Percentiles rank a stretch among this genome's conserved stretches.
Evolutionary conservation across 1,140 invertebrate genomes (phyloP).

Genomic region (Orussus abietinus): DNA sequence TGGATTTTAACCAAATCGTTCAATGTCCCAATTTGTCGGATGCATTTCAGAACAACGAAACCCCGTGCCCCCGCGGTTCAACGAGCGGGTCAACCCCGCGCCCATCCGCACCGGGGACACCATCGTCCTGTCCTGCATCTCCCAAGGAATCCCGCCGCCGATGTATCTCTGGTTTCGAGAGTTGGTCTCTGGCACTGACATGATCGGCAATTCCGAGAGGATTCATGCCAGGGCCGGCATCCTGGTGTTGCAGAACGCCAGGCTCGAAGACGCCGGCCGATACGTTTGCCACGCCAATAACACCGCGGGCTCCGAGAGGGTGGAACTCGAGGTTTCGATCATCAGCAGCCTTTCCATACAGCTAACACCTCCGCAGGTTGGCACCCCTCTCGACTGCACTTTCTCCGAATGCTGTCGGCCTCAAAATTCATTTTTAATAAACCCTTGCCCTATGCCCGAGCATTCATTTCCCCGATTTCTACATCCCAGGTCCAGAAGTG

Average conservation of each 20-base stretch:
- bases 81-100: slow-evolving; percentile 49
- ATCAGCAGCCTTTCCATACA: slow-evolving; percentile 50
- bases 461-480: no score
- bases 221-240: slow-evolving; percentile 58
- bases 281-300: slow-evolving; percentile 87
- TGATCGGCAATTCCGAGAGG: slow-evolving; percentile 47
- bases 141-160: slow-evolving; percentile 54
- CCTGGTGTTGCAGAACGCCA: slow-evolving; percentile 60
- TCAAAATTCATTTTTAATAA: no score
- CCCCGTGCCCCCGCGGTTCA: slow-evolving; percentile 50
- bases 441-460: no score
- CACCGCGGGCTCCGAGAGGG: slow-evolving; percentile 77
- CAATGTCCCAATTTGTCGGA: background rate
- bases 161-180: slow-evolving; percentile 54
- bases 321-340: slow-evolving; percentile 73
- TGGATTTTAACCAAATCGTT: no score
- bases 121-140: slow-evolving; percentile 54
- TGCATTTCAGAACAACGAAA: slow-evolving; percentile 48
- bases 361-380: slow-evolving; percentile 55
- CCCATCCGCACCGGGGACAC: slow-evolving; percentile 53
- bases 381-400: no score
- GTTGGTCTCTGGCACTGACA: slow-evolving; percentile 40
- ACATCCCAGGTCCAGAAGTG: no score
- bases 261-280: slow-evolving; percentile 74
- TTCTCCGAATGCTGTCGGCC: no score